Conservation (phyloP, 2,797 vertebrate species). For the Sarcophilus harrisii region DNA sequence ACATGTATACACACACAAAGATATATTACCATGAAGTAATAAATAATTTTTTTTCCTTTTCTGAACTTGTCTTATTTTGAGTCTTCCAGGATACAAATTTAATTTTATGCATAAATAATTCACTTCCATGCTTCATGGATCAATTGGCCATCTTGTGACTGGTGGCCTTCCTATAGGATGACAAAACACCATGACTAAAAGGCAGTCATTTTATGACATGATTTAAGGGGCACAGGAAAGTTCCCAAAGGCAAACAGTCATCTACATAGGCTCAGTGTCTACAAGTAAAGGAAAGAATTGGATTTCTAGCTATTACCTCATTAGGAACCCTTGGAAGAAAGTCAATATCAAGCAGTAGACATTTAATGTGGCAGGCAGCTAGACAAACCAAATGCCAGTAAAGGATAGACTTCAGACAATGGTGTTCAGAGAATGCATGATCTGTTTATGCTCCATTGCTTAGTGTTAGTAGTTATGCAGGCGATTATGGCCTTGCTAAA, state of each 20-base stretch:
- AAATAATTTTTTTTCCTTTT: slow-evolving; percentile 72
- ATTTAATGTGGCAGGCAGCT: slow-evolving; percentile 71
- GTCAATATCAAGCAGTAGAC: slow-evolving; percentile 77
- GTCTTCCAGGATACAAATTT: slow-evolving; percentile 71
- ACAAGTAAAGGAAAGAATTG: slow-evolving; percentile 57
- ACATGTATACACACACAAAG: slow-evolving; percentile 6
- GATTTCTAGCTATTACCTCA: slow-evolving; percentile 57
- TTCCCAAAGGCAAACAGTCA: slow-evolving; percentile 68
- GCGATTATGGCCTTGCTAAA: slow-evolving; percentile 66
- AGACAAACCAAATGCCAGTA: slow-evolving; percentile 70
- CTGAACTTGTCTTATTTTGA: slow-evolving; percentile 70
- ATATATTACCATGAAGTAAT: slow-evolving; percentile 66
- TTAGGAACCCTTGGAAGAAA: slow-evolving; percentile 68
- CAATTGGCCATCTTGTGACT: slow-evolving; percentile 72
- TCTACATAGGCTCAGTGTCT: slow-evolving; percentile 58
- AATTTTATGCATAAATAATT: slow-evolving; percentile 73
- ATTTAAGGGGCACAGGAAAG: slow-evolving; percentile 78
- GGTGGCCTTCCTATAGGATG: slow-evolving; percentile 72
- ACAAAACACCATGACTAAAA: slow-evolving; percentile 77
- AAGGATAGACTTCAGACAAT: slow-evolving; percentile 60
- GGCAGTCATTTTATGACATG: slow-evolving; percentile 76
- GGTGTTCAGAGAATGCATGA: slow-evolving; percentile 52
- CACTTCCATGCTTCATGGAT: slow-evolving; percentile 72
- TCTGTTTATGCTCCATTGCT: slow-evolving; percentile 62
- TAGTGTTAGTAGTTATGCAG: slow-evolving; percentile 58